These are phyloP conservation scores for Neogale vison DNA, from an alignment of 2,113 vertebrate species.

Conservation along the genomic window DNA sequence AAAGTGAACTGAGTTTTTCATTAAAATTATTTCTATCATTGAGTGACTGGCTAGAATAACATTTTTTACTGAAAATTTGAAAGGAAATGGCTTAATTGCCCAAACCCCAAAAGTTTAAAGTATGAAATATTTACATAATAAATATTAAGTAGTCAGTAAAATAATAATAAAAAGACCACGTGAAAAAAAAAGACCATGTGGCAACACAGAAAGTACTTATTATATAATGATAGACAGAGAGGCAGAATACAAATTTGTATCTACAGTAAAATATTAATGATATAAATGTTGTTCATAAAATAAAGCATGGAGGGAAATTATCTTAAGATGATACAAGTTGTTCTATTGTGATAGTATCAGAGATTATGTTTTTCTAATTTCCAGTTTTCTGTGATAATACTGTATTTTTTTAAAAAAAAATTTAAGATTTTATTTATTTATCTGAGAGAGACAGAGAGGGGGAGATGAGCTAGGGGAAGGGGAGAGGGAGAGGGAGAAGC, in stretches of 20 bases:
- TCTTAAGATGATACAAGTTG: neutral
- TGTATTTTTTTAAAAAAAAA: neutral
- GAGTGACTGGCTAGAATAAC: neutral
- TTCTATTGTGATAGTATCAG: neutral
- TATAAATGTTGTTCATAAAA: neutral
- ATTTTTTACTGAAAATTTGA: constrained; percentile 15
- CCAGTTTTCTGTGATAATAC: neutral
- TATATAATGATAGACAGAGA: neutral
- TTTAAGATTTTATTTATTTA: neutral
- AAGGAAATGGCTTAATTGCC: neutral
- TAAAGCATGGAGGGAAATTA: neutral
- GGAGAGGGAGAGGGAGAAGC: neutral
- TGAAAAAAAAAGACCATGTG: neutral
- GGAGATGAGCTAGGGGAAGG: neutral
- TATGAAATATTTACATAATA: neutral
- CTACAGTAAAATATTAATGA: neutral
- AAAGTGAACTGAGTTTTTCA: neutral
- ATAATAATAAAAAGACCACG: neutral
- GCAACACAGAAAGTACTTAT: neutral
- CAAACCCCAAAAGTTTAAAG: neutral
- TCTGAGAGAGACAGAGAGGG: neutral
- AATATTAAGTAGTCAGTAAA: neutral
- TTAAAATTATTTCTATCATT: neutral
- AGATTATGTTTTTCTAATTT: neutral
- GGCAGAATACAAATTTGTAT: neutral